Base-by-base conservation (phyloP, 2,888 invertebrate species). In the Dolichopus griseipennis region DNA sequence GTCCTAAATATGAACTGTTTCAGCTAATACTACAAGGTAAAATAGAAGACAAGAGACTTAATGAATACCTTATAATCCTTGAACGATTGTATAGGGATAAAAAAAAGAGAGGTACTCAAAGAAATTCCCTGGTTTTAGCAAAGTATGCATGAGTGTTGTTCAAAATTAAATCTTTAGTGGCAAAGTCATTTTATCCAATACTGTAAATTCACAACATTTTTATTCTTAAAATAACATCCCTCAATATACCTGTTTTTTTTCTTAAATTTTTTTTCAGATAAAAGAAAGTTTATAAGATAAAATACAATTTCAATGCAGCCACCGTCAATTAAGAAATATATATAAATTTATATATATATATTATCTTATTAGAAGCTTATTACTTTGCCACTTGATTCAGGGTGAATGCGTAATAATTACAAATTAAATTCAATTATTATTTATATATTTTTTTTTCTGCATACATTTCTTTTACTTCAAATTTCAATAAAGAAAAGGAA, bases 351-450 rank as follows among this genome's bases (percentile, higher is more conserved):
- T 6, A 62, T 20, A 62, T 6, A 62, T 62, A 10, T 22, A 62
- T 62, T 22, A 22, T 8, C 22, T 22, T 62, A 62, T 62, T 62
- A 33, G 64, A 34, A 33, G 64, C 64, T 64, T 37, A 64, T 64
- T 64, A 64, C 10, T 63, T n/a, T 63, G 4, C 20, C 64, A 37
- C 37, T 64, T 64, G 33, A 37, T 64, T 64, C 37, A 64, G 64
- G 64, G 64, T 64, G 64, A 64, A 34, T 64, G 64, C 64, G 64
- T 64, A 64, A 34, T 64, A 64, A 64, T 64, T 64, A 64, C 64
- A 64, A 27, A 34, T 64, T 64, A 52, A 52, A 52, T 64, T 64
- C 27, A 27, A 64, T 33, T 64, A 10, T 33, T 64, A 5, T 33
- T 64, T 12, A 27, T 33, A 27, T 33, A 22, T 27, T 64, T 64